Percentiles rank a stretch among this genome's conserved stretches.
Conservation (phyloP, 2,888 invertebrate species). For the Parascotia fuliginaria region DNA sequence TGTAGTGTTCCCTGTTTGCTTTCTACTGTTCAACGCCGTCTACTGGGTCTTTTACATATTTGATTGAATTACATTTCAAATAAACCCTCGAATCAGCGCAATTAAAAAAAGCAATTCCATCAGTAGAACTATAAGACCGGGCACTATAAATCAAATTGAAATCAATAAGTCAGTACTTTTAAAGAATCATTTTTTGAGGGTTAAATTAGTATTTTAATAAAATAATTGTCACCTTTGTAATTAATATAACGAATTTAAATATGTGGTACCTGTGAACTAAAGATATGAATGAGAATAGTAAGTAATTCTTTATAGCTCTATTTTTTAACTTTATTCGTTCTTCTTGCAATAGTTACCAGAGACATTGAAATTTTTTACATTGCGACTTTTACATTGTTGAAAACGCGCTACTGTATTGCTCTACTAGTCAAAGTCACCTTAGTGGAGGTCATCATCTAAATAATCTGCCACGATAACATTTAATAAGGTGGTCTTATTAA, state of each 20-base stretch:
- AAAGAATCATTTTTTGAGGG: neutral
- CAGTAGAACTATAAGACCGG: too few species aligned
- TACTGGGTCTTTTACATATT: constrained; percentile 98
- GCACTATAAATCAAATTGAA: too few species aligned
- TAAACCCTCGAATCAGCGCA: neutral
- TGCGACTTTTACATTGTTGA: too few species aligned
- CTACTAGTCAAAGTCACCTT: too few species aligned
- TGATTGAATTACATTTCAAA: constrained; percentile 72
- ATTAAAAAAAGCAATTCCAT: too few species aligned
- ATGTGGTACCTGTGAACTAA: constrained; percentile 15
- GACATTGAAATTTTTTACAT: too few species aligned
- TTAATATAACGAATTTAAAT: constrained; percentile 40
- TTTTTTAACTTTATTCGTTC: neutral
- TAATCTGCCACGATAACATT: too few species aligned
- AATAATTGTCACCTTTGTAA: constrained; percentile 26
- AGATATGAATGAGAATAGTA: constrained; percentile 3
- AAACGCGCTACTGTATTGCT: too few species aligned
- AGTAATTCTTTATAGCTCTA: neutral
- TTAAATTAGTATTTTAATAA: constrained; percentile 17
- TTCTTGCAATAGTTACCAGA: too few species aligned
- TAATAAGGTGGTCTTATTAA: too few species aligned
- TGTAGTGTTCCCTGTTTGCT: constrained; percentile 97
- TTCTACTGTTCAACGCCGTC: constrained; percentile 96
- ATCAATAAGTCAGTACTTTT: too few species aligned
- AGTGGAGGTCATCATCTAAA: too few species aligned